Evolutionary conservation across 1,140 invertebrate species (phyloP).

Genomic region (Atta colombica): DNA sequence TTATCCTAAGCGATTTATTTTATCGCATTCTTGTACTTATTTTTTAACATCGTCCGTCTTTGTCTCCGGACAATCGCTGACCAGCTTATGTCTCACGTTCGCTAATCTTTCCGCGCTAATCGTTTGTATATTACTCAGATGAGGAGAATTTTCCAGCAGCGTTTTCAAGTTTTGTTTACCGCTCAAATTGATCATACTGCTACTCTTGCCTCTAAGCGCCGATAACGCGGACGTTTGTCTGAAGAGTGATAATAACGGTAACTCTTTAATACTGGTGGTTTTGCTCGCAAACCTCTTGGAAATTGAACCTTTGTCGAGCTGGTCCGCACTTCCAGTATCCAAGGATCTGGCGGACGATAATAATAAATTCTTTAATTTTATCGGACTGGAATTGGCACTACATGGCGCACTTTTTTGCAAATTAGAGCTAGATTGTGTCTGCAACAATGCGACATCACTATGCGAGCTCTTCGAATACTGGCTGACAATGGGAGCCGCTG

Average conservation of each 20-base stretch:
- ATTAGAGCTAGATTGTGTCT: slow-evolving; percentile 39
- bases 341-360: slow-evolving; percentile 62
- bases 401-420: slow-evolving; percentile 39
- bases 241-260: slow-evolving; percentile 82
- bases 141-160: slow-evolving; percentile 77
- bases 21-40: slow-evolving; percentile 52
- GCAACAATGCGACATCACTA: background rate
- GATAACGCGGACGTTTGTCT: slow-evolving; percentile 59
- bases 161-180: slow-evolving; percentile 77
- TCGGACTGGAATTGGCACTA: slow-evolving; percentile 74
- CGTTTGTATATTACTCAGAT: slow-evolving; percentile 78
- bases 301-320: slow-evolving; percentile 43
- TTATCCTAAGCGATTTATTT: slow-evolving; percentile 53
- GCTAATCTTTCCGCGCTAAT: slow-evolving; percentile 80
- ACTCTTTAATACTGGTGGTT: slow-evolving; percentile 76
- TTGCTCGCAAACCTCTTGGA: slow-evolving; percentile 36
- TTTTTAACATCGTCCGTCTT: slow-evolving; percentile 27
- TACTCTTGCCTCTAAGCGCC: slow-evolving; percentile 78
- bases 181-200: slow-evolving; percentile 81
- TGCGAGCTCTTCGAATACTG: background rate
- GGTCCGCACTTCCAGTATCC: slow-evolving; percentile 35
- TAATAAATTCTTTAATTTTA: slow-evolving; percentile 64
- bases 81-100: slow-evolving; percentile 78
- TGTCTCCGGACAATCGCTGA: slow-evolving; percentile 66
- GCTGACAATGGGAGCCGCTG: background rate